Base-by-base conservation (phyloP, 2,113 vertebrate genomes). In the Gnathochromis pfefferi region DNA sequence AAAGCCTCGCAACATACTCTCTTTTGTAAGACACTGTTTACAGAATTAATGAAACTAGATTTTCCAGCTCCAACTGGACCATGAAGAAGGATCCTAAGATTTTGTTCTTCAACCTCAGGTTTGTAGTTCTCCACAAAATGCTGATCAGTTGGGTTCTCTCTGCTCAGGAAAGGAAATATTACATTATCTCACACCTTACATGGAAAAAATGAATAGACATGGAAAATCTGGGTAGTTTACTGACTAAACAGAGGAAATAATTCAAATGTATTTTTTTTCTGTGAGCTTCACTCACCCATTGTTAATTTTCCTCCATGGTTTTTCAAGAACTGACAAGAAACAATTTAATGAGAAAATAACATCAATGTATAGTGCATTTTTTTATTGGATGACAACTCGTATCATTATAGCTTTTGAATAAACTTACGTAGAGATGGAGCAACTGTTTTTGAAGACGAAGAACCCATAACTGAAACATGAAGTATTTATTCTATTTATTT, bases 371-470 rank as follows among this genome's bases (percentile, higher is more conserved):
- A 33, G 31, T 33, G 0, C 3, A 19, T 60, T 26, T 23, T n/a
- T 53, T 13, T 23, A 55, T 55, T 55, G 21, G 2, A 55, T 14
- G 54, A 26, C 0, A 55, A 33, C 16, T 63, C 58, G 0, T 10
- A 19, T 19, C 0, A 63, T 63, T 63, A 63, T 4, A 11, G 16
- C 12, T 19, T 33, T 33, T 33, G 6, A 33, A 19, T 17, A 33
- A 33, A 63, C 16, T 33, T 33, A 63, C 28, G 0, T 33, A 0
- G 16, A 33, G 16, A 0, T 33, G 3, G 3, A 60, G 26, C 5
- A 60, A 0, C 0, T 33, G 0, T 21, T 3, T 0, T 63, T 17
- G 58, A 60, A 33, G 0, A 14, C 0, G 0, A 26, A 26, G 0
- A 57, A 26, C 58, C 58, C 58, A 63, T 63, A 63, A 19, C 58